These are phyloP conservation scores for Puntigrus tetrazona DNA, from an alignment of 2,113 vertebrate species.

Conservation along the genomic window DNA sequence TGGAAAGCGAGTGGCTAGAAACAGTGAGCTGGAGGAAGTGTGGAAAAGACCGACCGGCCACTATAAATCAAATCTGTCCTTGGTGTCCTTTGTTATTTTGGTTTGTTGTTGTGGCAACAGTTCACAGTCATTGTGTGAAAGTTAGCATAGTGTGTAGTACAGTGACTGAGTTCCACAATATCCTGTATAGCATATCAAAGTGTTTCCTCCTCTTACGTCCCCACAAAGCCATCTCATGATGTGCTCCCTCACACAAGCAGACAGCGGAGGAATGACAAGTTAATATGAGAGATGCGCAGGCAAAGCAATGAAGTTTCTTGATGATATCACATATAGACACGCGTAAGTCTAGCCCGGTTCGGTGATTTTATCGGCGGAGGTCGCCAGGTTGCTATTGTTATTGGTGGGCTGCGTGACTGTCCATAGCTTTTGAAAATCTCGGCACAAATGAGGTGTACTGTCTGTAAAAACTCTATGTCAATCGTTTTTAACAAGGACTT, in stretches of 20 bases:
- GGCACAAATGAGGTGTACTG: not conserved
- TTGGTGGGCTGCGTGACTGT: not conserved
- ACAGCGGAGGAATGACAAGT: not conserved
- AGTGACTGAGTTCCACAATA: not conserved
- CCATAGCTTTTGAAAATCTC: not conserved
- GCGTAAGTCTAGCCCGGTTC: not conserved
- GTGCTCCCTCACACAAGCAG: not conserved
- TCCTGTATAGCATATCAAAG: constrained; percentile 3
- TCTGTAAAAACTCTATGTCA: not conserved
- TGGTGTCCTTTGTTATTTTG: constrained; percentile 1
- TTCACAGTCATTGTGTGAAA: constrained; percentile 12
- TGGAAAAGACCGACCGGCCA: not conserved
- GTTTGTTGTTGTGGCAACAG: constrained; percentile 9
- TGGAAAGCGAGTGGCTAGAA: not conserved
- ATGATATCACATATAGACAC: not conserved
- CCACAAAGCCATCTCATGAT: not conserved
- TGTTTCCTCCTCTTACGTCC: not conserved
- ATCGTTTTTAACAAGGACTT: not conserved
- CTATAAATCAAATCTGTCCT: constrained; percentile 15
- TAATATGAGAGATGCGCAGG: not conserved
- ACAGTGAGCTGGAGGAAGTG: not conserved
- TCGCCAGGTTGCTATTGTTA: not conserved
- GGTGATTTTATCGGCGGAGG: not conserved
- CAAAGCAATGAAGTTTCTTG: not conserved
- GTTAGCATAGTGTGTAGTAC: not conserved